These are phyloP conservation scores for Urechis unicinctus DNA, from an alignment of 2,888 invertebrate genomes.

Conservation along the genomic window DNA sequence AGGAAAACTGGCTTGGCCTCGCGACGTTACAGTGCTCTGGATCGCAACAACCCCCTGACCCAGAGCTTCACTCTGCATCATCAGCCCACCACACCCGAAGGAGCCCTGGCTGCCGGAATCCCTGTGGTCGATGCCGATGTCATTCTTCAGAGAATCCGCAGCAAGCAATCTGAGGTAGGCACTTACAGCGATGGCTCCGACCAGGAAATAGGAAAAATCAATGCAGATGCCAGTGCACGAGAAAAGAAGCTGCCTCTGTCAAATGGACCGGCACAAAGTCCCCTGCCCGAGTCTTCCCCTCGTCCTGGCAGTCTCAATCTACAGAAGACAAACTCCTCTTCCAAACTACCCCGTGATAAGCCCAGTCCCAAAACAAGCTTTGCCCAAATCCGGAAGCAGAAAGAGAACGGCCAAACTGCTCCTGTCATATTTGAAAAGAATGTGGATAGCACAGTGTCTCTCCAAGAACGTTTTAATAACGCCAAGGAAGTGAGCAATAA, in stretches of 20 bases:
- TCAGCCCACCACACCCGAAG: conserved; percentile 28
- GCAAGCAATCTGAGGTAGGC: conserved; percentile 22
- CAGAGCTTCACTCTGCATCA: conserved; percentile 34
- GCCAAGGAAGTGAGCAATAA: conserved; percentile 7
- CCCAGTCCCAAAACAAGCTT: conserved; percentile 58
- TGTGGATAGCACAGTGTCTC: conserved; percentile 1
- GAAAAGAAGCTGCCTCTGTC: conserved; percentile 8
- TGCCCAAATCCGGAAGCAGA: conserved; percentile 63
- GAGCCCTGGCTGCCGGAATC: conserved; percentile 39
- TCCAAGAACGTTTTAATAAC: conserved; percentile 6
- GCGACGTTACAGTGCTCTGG: not conserved
- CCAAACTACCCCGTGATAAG: conserved; percentile 1
- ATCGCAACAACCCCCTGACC: not conserved
- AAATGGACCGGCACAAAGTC: not conserved
- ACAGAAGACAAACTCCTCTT: too few relatives aligned
- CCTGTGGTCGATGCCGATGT: conserved; percentile 28
- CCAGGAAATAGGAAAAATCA: conserved; percentile 43
- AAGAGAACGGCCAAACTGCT: conserved; percentile 40
- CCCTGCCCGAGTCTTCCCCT: not conserved
- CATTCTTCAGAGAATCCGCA: not conserved
- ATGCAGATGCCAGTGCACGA: conserved; percentile 38
- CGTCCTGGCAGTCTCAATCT: conserved; percentile 9
- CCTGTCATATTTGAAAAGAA: conserved; percentile 6
- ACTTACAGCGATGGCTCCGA: conserved; percentile 43
- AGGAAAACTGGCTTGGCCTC: too few relatives aligned